Percentiles rank a stretch among this genome's conserved stretches.
phyloP scores from a whole-genome alignment of 2,888 invertebrate species.

The Malthinus seriepunctatus region DNA sequence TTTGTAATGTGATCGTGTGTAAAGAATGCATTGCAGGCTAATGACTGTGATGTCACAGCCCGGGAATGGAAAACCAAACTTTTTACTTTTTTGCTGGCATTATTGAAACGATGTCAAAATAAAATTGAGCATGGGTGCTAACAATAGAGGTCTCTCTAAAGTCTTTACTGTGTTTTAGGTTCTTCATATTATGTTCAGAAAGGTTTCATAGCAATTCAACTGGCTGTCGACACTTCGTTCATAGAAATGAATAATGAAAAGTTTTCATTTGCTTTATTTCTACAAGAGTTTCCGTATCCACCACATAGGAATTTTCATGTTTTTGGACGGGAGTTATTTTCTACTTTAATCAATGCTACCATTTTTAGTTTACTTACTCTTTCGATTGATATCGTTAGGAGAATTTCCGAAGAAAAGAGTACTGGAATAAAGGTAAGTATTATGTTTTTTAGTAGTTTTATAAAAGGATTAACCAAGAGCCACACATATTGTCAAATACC shows the following conservation, averaged over 20 bases:
- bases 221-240: slow-evolving; percentile 64
- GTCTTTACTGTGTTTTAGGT: slow-evolving; percentile 39
- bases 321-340: slow-evolving; percentile 43
- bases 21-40: too few relatives aligned
- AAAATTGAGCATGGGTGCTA: too few relatives aligned
- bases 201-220: slow-evolving; percentile 61
- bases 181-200: slow-evolving; percentile 54
- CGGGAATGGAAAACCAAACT: too few relatives aligned
- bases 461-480: slow-evolving; percentile 88
- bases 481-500: slow-evolving; percentile 82
- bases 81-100: too few relatives aligned
- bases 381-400: slow-evolving; percentile 59
- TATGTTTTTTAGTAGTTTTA: slow-evolving; percentile 72
- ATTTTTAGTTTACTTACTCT: slow-evolving; percentile 56
- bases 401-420: slow-evolving; percentile 63
- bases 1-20: too few relatives aligned
- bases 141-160: too few relatives aligned
- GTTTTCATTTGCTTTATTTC: slow-evolving; percentile 42
- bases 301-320: slow-evolving; percentile 48
- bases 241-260: slow-evolving; percentile 47
- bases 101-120: too few relatives aligned
- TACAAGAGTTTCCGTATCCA: slow-evolving; percentile 63
- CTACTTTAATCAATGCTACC: slow-evolving; percentile 52
- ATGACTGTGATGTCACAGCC: too few relatives aligned
- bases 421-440: slow-evolving; percentile 59